phyloP scores from a whole-genome alignment of 2,797 vertebrate species.

The Pipistrellus kuhlii region DNA sequence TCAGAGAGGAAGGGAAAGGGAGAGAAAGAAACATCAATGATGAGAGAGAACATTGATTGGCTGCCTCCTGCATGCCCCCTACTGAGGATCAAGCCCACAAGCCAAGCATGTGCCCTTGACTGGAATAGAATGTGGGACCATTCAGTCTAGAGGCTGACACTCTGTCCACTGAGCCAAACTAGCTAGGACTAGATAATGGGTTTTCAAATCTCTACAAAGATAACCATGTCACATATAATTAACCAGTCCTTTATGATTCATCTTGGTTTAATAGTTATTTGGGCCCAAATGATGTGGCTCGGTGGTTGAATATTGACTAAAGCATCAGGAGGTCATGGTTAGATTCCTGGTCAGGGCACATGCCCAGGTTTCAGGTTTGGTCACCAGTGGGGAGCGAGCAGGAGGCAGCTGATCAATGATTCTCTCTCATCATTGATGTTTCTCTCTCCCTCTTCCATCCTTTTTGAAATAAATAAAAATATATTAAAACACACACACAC shows the following conservation, averaged over 20 bases:
- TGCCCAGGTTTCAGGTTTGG: not conserved
- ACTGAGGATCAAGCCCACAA: too few species aligned
- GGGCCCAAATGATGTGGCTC: not conserved
- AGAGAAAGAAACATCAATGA: too few species aligned
- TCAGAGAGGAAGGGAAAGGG: too few species aligned
- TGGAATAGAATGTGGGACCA: too few species aligned
- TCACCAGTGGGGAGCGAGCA: not conserved
- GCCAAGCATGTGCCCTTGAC: too few species aligned
- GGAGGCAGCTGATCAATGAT: not conserved
- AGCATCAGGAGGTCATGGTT: not conserved
- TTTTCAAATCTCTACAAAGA: not conserved
- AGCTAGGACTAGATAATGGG: not conserved
- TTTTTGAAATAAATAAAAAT: not conserved
- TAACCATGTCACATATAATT: not conserved
- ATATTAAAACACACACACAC: too few species aligned
- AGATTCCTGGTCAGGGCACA: not conserved
- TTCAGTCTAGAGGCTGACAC: too few species aligned
- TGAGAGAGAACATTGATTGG: too few species aligned
- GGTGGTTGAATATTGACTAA: not conserved
- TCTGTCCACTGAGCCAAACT: too few species aligned
- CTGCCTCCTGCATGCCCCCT: too few species aligned
- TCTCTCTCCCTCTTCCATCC: not conserved
- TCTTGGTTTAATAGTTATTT: slow-evolving; percentile 7
- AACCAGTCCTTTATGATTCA: not conserved
- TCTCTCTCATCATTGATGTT: not conserved